Conservation (phyloP, 2,797 vertebrate genomes). For the Pristis pectinata region DNA sequence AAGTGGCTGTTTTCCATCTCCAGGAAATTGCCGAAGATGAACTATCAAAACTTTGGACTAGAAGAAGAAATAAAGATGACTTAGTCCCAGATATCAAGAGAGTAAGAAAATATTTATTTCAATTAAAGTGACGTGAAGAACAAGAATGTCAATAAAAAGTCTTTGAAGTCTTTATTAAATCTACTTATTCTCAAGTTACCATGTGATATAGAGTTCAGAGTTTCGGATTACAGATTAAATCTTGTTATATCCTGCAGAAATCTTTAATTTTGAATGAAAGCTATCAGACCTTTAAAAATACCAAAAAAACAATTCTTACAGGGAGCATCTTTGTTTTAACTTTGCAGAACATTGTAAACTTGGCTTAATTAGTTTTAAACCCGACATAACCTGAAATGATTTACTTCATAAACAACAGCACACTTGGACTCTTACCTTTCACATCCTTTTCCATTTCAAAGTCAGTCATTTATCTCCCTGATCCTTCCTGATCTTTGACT, state of each 20-base stretch:
- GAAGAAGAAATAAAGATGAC: conserved; percentile 89
- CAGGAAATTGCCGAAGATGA: conserved; percentile 95
- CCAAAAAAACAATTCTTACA: background rate
- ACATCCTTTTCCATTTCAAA: background rate
- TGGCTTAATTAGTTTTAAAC: background rate
- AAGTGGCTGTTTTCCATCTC: conserved; percentile 91
- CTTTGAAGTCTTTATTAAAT: background rate
- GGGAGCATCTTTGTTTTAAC: background rate
- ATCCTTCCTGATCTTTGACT: background rate
- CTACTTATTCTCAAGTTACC: background rate
- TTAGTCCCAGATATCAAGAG: conserved; percentile 89
- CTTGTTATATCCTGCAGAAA: background rate
- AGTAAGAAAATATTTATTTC: conserved; percentile 57
- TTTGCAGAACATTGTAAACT: too few relatives aligned
- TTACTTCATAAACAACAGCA: background rate
- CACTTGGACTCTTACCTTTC: background rate
- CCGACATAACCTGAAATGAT: background rate
- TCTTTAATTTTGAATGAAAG: background rate
- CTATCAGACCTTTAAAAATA: background rate
- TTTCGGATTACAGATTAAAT: background rate
- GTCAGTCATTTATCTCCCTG: background rate
- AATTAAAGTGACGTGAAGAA: background rate
- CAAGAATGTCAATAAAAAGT: too few relatives aligned
- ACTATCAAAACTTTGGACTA: conserved; percentile 86
- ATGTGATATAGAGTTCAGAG: background rate